Conservation (phyloP, 2,888 invertebrate species). For the Ornithoptera priamus region DNA sequence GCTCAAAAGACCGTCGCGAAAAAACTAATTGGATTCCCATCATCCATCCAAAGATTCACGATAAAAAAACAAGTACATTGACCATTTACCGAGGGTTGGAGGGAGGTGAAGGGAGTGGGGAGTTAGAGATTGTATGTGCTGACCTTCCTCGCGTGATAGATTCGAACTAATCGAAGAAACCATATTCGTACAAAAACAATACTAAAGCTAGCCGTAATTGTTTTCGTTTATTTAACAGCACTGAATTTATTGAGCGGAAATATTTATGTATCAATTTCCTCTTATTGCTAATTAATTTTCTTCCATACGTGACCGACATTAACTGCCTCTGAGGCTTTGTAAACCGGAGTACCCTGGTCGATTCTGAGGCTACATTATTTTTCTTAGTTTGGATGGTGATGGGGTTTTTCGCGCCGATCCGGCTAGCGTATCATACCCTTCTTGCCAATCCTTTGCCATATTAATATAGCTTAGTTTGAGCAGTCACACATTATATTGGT, state of each 20-base stretch:
- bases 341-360: too few relatives aligned
- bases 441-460: too few relatives aligned
- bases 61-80: constrained; percentile 11
- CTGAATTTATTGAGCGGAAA: neutral
- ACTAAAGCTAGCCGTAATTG: constrained; percentile 9
- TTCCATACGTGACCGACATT: too few relatives aligned
- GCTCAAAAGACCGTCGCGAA: constrained; percentile 10
- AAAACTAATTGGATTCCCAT: neutral
- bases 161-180: constrained; percentile 13
- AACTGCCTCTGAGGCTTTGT: too few relatives aligned
- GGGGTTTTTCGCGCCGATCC: too few relatives aligned
- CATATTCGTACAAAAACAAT: neutral
- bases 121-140: constrained; percentile 6
- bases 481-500: too few relatives aligned
- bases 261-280: too few relatives aligned
- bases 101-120: neutral
- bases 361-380: too few relatives aligned
- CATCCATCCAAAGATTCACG: constrained; percentile 3
- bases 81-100: neutral
- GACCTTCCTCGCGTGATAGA: constrained; percentile 14
- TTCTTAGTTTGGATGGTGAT: too few relatives aligned
- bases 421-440: too few relatives aligned
- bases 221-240: constrained; percentile 3
- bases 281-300: too few relatives aligned
- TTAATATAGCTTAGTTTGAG: too few relatives aligned